phyloP scores from a whole-genome alignment of 1,140 invertebrate genomes.

The Drosophila nannoptera region DNA sequence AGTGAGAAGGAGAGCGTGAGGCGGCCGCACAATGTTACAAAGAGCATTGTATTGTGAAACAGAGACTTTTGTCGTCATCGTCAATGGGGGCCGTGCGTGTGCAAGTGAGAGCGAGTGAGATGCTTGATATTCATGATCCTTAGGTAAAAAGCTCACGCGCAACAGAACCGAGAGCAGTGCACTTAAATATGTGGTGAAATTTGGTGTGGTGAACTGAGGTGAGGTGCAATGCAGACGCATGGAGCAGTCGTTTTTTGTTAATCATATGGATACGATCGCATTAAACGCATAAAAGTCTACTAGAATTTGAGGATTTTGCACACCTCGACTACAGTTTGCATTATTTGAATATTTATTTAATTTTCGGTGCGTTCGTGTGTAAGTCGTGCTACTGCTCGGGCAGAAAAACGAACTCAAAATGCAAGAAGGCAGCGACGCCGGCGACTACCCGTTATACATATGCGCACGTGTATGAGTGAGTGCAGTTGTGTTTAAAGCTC shows the following conservation, averaged over 20 bases:
- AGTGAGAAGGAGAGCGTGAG: conserved; percentile 4
- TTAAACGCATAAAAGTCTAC: conserved; percentile 1
- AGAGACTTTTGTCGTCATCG: neutral
- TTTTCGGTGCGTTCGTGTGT: conserved; percentile 1
- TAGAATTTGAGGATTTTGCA: neutral
- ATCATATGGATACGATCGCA: neutral
- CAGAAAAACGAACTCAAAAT: neutral
- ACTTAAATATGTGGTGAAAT: too few relatives aligned
- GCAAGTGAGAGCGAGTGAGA: neutral
- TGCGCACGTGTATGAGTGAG: too few relatives aligned
- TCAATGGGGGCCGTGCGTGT: neutral
- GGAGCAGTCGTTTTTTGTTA: neutral
- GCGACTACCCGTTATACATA: too few relatives aligned
- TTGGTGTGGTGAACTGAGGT: neutral
- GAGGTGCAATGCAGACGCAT: neutral
- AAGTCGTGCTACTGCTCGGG: neutral
- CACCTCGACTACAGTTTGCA: conserved; percentile 6
- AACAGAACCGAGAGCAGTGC: too few relatives aligned
- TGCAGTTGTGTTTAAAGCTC: too few relatives aligned
- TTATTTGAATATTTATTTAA: neutral
- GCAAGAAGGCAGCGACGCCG: neutral
- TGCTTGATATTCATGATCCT: too few relatives aligned
- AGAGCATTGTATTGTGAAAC: conserved; percentile 1
- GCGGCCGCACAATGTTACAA: conserved; percentile 1
- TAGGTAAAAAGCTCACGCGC: too few relatives aligned